Evolutionary conservation across 2,113 vertebrate species (phyloP), one percentile per base, ranked within the genome.

Genomic region (Gadus macrocephalus): DNA sequence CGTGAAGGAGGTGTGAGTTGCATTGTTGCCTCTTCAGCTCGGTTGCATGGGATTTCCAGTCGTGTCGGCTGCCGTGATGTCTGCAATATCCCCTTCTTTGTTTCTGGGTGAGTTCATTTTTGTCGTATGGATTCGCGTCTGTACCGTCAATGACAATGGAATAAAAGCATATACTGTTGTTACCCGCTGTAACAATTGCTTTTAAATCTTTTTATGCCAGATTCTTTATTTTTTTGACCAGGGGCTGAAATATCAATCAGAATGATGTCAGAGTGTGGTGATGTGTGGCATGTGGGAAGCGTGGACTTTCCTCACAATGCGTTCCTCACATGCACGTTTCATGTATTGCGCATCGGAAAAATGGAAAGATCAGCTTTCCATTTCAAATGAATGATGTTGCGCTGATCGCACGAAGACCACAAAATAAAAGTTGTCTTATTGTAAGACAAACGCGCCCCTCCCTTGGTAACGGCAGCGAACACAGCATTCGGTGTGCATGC

Each of bases 11-110:
- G 78, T 69, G 72, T 81, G 88, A 86, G 75, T 79, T 85, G 84
- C 31, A 35, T 35, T 35, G 82, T 88, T 86, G 86, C 85, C 82
- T 49, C 2, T 89, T 75, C 86, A 88, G 79, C 81, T 68, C 83
- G 81, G 78, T 65, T 81, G 72, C 81, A 72, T 85, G 86, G 90
- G 91, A 92, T 75, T 77, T 85, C 71, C 77, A 77, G 72, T 62
- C 65, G 70, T 67, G 59, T 42, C 69, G 42, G 38, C 68, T 81
- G 89, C 87, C 87, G 87, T 74, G 87, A 93, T 93, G 92, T 88
- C 90, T 90, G 88, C 89, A 75, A 82, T 76, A 69, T 86, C 85
- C 74, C 78, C 79, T 73, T 89, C 86, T 85, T 91, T 91, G 87
- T 89, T 90, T 89, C 86, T 91, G 85, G 91, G 91, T 90, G 83